Percentiles rank a stretch among this genome's conserved stretches.
phyloP scores from a whole-genome alignment of 2,888 invertebrate species.

The Cremastinae sp. region DNA sequence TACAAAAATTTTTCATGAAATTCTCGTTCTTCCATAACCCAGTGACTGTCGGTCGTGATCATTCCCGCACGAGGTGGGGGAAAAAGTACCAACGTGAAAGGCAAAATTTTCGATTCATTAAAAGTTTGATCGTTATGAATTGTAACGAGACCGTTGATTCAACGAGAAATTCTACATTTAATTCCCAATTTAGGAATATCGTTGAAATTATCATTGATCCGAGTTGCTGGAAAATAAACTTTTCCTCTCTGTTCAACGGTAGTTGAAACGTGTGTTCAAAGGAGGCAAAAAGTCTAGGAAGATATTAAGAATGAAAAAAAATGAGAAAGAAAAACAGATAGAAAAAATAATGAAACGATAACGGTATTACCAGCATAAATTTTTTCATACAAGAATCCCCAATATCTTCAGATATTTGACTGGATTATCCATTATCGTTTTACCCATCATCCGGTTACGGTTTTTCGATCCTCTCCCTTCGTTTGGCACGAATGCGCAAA shows the following conservation, averaged over 20 bases:
- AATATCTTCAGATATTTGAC: conserved; percentile 28
- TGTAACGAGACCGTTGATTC: conserved; percentile 9
- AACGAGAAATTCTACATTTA: conserved; percentile 1
- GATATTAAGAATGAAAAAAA: not conserved
- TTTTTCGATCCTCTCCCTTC: conserved; percentile 5
- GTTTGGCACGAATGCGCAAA: conserved; percentile 37
- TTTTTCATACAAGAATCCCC: conserved; percentile 6
- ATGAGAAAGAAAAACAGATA: not conserved
- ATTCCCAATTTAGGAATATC: not conserved
- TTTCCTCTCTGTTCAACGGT: too few species aligned
- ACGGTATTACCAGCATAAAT: not conserved
- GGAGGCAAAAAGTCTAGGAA: too few species aligned
- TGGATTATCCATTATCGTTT: conserved; percentile 37
- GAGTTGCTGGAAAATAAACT: not conserved
- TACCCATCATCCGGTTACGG: conserved; percentile 8
- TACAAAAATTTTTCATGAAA: conserved; percentile 38
- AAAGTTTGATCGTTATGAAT: conserved; percentile 34
- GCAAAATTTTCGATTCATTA: conserved; percentile 28
- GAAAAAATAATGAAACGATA: not conserved
- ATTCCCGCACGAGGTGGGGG: not conserved
- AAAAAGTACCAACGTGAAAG: not conserved
- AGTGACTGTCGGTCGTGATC: conserved; percentile 15
- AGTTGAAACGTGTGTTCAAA: too few species aligned
- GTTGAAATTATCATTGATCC: not conserved
- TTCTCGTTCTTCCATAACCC: not conserved